These are phyloP conservation scores for Diorhabda sublineata DNA, from an alignment of 1,140 invertebrate species.

Conservation along the genomic window DNA sequence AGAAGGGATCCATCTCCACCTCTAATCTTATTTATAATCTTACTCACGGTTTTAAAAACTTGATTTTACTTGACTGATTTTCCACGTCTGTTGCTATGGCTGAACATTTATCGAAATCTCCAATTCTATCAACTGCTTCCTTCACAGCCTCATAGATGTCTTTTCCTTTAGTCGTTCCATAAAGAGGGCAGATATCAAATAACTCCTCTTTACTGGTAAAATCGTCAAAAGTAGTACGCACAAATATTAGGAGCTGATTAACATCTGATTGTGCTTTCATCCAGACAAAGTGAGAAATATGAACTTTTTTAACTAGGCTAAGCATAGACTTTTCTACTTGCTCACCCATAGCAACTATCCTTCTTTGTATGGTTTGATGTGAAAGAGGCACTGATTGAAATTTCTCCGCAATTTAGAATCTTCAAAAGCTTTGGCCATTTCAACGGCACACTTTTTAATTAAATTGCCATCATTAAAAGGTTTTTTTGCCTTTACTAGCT, in stretches of 20 bases:
- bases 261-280: not conserved
- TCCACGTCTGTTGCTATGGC: slow-evolving; percentile 27
- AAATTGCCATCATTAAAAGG: no score
- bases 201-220: slow-evolving; percentile 29
- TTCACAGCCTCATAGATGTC: slow-evolving; percentile 32
- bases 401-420: no score
- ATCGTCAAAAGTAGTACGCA: not conserved
- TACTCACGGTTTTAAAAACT: slow-evolving; percentile 27
- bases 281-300: not conserved
- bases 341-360: no score
- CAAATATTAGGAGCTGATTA: not conserved
- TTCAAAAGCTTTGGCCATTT: no score
- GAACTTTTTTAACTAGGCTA: not conserved
- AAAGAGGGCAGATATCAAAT: slow-evolving; percentile 25
- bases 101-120: slow-evolving; percentile 33
- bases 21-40: slow-evolving; percentile 28
- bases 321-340: not conserved
- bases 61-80: slow-evolving; percentile 29
- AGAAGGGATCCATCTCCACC: no score
- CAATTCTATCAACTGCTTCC: slow-evolving; percentile 26
- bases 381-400: no score
- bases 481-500: no score
- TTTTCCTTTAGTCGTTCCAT: slow-evolving; percentile 29
- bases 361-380: no score
- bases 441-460: no score